Percentiles rank a stretch among this genome's conserved stretches.
phyloP scores from a whole-genome alignment of 2,797 vertebrate genomes.

The Danio tinwini region DNA sequence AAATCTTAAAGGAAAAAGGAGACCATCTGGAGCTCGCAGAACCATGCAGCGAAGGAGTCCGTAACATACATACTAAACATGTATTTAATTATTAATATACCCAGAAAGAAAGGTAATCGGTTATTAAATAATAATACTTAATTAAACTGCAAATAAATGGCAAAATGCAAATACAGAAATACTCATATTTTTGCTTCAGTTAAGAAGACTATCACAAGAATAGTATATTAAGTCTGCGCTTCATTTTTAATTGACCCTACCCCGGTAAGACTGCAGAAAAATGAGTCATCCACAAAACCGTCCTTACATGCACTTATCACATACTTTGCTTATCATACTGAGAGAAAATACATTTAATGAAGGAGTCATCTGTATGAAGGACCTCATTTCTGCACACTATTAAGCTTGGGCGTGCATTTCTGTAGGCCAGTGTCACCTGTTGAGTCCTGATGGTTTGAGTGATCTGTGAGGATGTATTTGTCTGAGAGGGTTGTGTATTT shows the following conservation, averaged over 20 bases:
- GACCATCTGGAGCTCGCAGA: slow-evolving; percentile 72
- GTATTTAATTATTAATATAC: slow-evolving; percentile 58
- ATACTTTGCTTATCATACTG: neutral
- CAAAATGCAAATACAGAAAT: no score
- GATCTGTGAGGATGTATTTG: neutral
- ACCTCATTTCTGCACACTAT: neutral
- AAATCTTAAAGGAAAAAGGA: slow-evolving; percentile 67
- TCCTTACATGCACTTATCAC: neutral
- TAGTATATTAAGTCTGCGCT: no score
- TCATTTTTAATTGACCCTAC: slow-evolving; percentile 1
- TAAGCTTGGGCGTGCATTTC: neutral
- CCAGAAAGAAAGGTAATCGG: neutral
- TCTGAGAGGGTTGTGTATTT: neutral
- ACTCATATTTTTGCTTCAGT: no score
- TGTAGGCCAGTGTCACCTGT: slow-evolving; percentile 6
- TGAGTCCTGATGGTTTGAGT: neutral
- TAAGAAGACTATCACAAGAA: no score
- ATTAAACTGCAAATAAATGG: no score
- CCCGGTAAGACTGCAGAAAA: slow-evolving; percentile 16
- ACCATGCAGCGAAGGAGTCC: slow-evolving; percentile 60
- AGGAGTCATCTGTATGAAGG: neutral
- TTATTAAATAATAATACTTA: neutral
- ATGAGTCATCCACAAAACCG: slow-evolving; percentile 43
- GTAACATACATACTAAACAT: slow-evolving; percentile 62
- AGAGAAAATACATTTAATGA: neutral